Percentiles rank a stretch among this genome's conserved stretches.
phyloP scores from a whole-genome alignment of 2,888 invertebrate genomes.

The Gandaritis pyraliata region DNA sequence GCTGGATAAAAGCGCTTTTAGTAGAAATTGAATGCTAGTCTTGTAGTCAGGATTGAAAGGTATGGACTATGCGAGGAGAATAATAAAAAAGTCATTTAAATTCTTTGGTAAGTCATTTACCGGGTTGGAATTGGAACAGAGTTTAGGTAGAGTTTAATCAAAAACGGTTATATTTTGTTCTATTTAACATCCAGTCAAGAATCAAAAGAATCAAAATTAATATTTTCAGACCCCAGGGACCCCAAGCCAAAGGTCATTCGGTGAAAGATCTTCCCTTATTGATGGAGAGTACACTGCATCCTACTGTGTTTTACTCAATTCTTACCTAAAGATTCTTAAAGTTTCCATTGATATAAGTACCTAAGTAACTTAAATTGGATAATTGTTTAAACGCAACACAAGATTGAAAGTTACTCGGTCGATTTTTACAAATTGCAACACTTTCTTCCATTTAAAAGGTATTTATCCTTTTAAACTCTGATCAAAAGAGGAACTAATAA shows the following conservation, averaged over 20 bases:
- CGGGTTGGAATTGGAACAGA: not conserved
- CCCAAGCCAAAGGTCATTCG: no score
- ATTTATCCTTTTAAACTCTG: conserved; percentile 29
- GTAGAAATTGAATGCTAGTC: conserved; percentile 26
- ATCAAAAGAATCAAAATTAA: no score
- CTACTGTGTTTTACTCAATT: no score
- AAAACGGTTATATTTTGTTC: no score
- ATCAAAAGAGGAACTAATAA: not conserved
- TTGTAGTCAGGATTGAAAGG: conserved; percentile 27
- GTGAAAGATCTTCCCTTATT: no score
- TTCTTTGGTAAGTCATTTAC: not conserved
- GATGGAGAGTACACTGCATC: no score
- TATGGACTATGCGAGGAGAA: conserved; percentile 3
- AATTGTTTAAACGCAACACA: conserved; percentile 15
- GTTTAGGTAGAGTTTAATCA: not conserved
- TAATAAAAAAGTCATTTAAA: conserved; percentile 3
- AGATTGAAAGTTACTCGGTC: conserved; percentile 21
- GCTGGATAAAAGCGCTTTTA: conserved; percentile 49
- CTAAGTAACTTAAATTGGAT: conserved; percentile 11
- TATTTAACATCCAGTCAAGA: no score
- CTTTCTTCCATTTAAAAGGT: conserved; percentile 26
- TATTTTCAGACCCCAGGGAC: no score
- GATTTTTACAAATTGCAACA: conserved; percentile 21
- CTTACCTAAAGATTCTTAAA: no score
- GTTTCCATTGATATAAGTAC: not conserved